A percentile compares a stretch with the other conserved stretches of the same genome.
Conservation (phyloP, 2,797 vertebrate genomes). For the Pseudocheirus occidentalis region DNA sequence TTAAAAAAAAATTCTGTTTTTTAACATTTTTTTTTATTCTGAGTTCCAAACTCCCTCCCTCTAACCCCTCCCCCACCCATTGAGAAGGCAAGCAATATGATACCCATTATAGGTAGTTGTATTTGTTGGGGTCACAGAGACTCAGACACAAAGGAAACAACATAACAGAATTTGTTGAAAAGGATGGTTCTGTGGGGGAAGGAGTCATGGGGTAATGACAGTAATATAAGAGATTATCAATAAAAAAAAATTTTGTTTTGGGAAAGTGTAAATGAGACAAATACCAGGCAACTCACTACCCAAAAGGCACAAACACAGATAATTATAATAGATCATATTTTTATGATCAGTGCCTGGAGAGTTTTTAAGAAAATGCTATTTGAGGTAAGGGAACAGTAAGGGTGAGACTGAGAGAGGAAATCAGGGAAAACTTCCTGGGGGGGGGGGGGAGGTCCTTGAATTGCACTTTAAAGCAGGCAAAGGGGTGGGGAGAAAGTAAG, state of each 20-base stretch:
- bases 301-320: not conserved
- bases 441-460: not conserved
- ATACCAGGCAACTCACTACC: not conserved
- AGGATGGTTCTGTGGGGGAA: not conserved
- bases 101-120: not conserved
- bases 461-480: not conserved
- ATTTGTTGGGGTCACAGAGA: not conserved
- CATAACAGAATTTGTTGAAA: not conserved
- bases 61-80: not conserved
- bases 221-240: not conserved
- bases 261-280: not conserved
- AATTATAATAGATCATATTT: not conserved
- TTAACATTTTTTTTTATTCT: not conserved
- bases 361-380: not conserved
- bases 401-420: not conserved
- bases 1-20: conserved; percentile 7
- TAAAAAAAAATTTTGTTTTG: not conserved
- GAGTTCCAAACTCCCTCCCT: not conserved
- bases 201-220: not conserved
- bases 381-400: not conserved
- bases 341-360: not conserved
- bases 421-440: not conserved
- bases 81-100: not conserved
- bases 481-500: not conserved
- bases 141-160: not conserved